Evolutionary conservation across 2,797 vertebrate species (phyloP).

Genomic region (Momotus momota): DNA sequence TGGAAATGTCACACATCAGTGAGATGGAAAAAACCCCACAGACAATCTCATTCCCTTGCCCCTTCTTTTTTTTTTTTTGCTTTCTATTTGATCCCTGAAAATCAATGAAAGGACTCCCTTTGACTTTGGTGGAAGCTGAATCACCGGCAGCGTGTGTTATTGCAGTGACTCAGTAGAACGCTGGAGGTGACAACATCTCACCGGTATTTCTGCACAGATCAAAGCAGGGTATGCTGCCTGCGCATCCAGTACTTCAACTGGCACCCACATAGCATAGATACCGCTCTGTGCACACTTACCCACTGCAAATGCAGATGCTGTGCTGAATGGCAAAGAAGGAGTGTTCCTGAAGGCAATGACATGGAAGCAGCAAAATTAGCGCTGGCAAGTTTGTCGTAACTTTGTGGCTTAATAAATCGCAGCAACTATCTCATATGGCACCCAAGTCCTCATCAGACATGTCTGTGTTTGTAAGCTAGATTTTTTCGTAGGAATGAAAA

Average conservation of each 20-base stretch:
- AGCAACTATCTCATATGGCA: neutral
- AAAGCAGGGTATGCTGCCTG: neutral
- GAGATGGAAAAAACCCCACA: neutral
- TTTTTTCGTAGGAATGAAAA: neutral
- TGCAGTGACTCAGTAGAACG: neutral
- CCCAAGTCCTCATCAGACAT: neutral
- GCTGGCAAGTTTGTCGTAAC: neutral
- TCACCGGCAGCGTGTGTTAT: neutral
- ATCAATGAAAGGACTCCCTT: neutral
- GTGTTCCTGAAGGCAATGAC: neutral
- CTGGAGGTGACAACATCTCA: neutral
- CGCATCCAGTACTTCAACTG: neutral
- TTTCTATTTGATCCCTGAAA: neutral
- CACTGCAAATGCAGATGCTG: neutral
- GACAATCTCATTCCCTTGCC: neutral
- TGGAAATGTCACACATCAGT: conserved; percentile 57
- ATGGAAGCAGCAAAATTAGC: neutral
- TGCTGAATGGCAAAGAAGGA: neutral
- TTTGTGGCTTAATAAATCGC: neutral
- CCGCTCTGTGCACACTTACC: neutral
- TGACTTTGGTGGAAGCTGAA: neutral
- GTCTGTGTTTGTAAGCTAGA: neutral
- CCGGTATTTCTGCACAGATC: neutral
- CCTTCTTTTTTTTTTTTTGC: neutral
- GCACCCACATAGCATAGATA: neutral